phyloP scores from a whole-genome alignment of 2,888 invertebrate genomes.

The Melipona beecheii region DNA sequence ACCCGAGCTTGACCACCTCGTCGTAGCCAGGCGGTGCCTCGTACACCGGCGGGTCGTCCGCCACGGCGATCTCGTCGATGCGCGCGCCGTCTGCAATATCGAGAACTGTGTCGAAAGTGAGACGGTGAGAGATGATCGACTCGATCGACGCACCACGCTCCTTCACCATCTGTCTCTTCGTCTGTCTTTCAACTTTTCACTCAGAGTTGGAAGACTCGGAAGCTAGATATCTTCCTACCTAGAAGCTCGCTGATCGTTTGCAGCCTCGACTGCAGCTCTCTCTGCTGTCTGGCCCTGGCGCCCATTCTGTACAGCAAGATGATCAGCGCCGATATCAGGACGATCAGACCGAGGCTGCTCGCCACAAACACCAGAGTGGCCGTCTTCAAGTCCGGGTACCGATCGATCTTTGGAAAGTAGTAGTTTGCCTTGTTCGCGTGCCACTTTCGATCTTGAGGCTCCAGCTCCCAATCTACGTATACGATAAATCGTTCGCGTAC shows the following conservation, averaged over 20 bases:
- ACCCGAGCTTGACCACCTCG: conserved; percentile 87
- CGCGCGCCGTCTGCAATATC: conserved; percentile 84
- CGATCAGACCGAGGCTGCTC: conserved; percentile 87
- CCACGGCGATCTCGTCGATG: conserved; percentile 84
- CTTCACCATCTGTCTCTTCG: too few relatives aligned
- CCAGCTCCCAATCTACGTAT: conserved; percentile 85
- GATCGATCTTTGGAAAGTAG: conserved; percentile 89
- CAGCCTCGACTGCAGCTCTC: conserved; percentile 88
- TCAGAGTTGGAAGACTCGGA: too few relatives aligned
- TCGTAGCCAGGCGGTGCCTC: conserved; percentile 90
- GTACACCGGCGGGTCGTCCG: conserved; percentile 89
- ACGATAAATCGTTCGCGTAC: too few relatives aligned
- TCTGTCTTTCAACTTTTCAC: too few relatives aligned
- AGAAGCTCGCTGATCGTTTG: conserved; percentile 89
- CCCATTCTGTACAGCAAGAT: conserved; percentile 88
- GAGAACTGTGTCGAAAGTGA: conserved; percentile 75
- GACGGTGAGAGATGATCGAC: conserved; percentile 13
- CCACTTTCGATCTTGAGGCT: conserved; percentile 86
- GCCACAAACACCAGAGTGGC: conserved; percentile 88
- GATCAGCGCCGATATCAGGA: conserved; percentile 87
- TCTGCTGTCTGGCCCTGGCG: conserved; percentile 86
- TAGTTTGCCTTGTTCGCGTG: conserved; percentile 89
- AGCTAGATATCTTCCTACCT: conserved; percentile 83
- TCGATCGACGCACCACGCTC: background rate
- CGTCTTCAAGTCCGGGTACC: conserved; percentile 88